Percentiles rank a stretch among this genome's conserved stretches.
Conservation (phyloP, 1,140 invertebrate genomes). For the Trypoxylus dichotomus region DNA sequence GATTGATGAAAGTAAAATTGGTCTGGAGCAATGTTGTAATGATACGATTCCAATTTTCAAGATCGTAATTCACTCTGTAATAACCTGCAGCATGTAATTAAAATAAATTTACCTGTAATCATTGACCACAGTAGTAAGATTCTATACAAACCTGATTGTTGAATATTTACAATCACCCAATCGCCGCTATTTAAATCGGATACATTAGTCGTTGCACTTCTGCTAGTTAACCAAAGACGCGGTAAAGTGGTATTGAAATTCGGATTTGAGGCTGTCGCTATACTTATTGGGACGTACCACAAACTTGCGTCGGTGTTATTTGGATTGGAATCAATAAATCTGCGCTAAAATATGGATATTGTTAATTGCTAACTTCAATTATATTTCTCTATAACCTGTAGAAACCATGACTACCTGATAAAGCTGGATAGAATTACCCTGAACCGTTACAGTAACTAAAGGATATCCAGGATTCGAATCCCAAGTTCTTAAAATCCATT, state of each 20-base stretch:
- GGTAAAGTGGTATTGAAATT: slow-evolving; percentile 56
- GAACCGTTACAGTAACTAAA: slow-evolving; percentile 59
- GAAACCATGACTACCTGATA: not conserved
- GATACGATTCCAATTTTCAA: slow-evolving; percentile 60
- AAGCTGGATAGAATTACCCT: not conserved
- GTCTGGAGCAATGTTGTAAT: slow-evolving; percentile 52
- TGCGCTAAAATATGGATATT: not conserved
- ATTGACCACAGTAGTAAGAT: not conserved
- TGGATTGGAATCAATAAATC: not conserved
- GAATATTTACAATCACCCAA: slow-evolving; percentile 27
- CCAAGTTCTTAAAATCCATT: slow-evolving; percentile 68
- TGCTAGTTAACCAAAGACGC: slow-evolving; percentile 46
- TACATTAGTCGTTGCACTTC: slow-evolving; percentile 56
- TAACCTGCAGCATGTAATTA: slow-evolving; percentile 46
- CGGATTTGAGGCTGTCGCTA: slow-evolving; percentile 51
- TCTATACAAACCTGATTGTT: slow-evolving; percentile 47
- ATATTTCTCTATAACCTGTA: too few species aligned
- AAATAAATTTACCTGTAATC: too few species aligned
- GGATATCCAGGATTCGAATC: slow-evolving; percentile 70
- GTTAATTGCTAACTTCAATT: too few species aligned
- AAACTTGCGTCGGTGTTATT: slow-evolving; percentile 37
- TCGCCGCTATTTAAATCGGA: slow-evolving; percentile 7
- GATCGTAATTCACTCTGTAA: slow-evolving; percentile 66
- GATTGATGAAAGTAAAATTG: slow-evolving; percentile 60
- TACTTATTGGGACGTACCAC: slow-evolving; percentile 63